phyloP scores from a whole-genome alignment of 2,113 vertebrate species.

The Chrysemys picta region DNA sequence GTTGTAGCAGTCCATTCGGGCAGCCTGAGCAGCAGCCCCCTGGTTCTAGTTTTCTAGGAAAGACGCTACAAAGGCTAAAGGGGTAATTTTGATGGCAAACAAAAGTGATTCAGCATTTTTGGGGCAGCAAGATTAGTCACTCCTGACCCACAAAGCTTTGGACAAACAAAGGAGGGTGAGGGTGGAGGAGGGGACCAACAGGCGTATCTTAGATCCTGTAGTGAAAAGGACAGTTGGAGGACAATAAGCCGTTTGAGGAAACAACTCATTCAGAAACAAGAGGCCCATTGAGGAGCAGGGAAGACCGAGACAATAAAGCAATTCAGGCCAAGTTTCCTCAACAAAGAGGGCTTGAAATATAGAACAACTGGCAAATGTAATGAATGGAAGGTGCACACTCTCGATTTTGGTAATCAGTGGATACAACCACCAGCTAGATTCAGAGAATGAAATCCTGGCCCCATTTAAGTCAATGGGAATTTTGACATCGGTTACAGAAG shows the following conservation, averaged over 20 bases:
- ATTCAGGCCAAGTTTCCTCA: neutral
- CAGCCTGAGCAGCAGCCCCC: neutral
- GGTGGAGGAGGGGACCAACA: neutral
- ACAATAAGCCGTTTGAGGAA: neutral
- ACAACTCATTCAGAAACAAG: neutral
- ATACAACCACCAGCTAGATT: fast-evolving
- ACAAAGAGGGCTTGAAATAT: fast-evolving
- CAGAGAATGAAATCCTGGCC: neutral
- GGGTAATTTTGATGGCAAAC: neutral
- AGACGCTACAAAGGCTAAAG: neutral
- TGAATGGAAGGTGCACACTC: neutral
- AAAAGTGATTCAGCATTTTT: neutral
- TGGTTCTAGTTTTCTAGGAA: neutral
- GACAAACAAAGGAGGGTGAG: fast-evolving
- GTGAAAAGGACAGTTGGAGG: neutral
- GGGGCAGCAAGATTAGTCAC: neutral
- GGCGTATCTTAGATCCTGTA: neutral
- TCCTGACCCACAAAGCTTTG: fast-evolving
- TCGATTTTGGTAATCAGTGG: neutral
- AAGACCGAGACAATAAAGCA: neutral
- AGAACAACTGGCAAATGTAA: neutral
- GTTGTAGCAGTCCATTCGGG: neutral
- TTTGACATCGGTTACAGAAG: neutral
- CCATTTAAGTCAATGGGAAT: neutral
- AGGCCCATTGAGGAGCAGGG: neutral